Percentiles rank a stretch among this genome's conserved stretches.
These are phyloP conservation scores for Ochropacha duplaris DNA, from an alignment of 2,888 invertebrate species.

Conservation along the genomic window DNA sequence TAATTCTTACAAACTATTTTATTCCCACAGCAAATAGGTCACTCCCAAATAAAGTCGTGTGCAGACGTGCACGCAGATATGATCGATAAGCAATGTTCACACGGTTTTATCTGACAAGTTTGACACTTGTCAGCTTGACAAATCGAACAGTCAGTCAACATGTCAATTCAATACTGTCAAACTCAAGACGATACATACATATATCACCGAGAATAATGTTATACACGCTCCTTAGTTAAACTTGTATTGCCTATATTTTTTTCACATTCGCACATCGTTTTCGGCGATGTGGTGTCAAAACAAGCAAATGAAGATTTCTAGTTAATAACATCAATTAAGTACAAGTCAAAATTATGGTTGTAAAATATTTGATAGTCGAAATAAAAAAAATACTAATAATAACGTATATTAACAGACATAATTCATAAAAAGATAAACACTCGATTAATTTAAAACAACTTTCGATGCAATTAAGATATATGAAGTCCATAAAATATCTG, in stretches of 20 bases:
- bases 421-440: constrained; percentile 27
- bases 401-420: constrained; percentile 27
- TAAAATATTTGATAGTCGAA: constrained; percentile 9
- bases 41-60: constrained; percentile 26
- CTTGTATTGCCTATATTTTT: not conserved
- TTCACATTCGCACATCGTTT: not conserved
- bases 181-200: constrained; percentile 6
- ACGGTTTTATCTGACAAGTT: constrained; percentile 56
- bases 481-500: constrained; percentile 19
- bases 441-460: constrained; percentile 16
- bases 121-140: constrained; percentile 53
- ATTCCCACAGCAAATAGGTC: constrained; percentile 38
- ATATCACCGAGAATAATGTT: constrained; percentile 14
- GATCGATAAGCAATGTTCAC: constrained; percentile 63
- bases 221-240: not conserved
- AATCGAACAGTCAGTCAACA: constrained; percentile 48
- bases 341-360: not conserved
- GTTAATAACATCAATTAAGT: constrained; percentile 5
- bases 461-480: constrained; percentile 30
- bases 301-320: constrained; percentile 5
- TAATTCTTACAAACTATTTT: constrained; percentile 3
- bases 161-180: constrained; percentile 28
- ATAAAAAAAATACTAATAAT: constrained; percentile 26
- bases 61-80: constrained; percentile 31
- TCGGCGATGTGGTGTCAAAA: not conserved